Conservation (phyloP, 2,888 invertebrate species). For the Polydrusus cervinus region DNA sequence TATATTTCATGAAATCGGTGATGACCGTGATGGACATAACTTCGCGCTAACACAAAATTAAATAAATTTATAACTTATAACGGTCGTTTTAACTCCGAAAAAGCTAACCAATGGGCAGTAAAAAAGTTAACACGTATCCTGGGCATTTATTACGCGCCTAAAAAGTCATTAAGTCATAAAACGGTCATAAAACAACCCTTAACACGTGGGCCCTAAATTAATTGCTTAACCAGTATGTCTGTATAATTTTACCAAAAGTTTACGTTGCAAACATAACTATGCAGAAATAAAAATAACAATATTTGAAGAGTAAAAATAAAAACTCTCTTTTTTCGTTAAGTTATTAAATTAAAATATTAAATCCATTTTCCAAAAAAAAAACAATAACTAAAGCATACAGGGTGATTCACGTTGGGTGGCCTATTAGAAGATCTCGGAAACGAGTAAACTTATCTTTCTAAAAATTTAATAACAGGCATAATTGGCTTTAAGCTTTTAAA, state of each 20-base stretch:
- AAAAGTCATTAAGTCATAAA: slow-evolving; percentile 22
- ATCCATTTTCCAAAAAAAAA: too few species aligned
- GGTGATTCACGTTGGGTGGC: too few species aligned
- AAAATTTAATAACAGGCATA: too few species aligned
- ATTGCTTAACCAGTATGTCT: background rate
- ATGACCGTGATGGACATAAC: too few species aligned
- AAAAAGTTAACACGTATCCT: slow-evolving; percentile 5
- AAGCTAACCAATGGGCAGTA: background rate
- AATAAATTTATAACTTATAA: background rate
- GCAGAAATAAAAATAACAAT: background rate
- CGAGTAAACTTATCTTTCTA: too few species aligned
- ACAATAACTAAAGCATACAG: too few species aligned
- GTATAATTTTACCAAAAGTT: background rate
- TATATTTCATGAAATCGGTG: too few species aligned
- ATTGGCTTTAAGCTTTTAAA: too few species aligned
- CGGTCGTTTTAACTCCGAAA: background rate
- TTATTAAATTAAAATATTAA: too few species aligned
- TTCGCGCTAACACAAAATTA: too few species aligned
- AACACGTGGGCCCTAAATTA: slow-evolving; percentile 11
- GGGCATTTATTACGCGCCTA: background rate
- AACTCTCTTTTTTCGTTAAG: too few species aligned
- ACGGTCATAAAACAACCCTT: slow-evolving; percentile 8
- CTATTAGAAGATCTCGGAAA: too few species aligned
- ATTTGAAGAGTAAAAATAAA: background rate
- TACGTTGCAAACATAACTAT: background rate